phyloP scores from a whole-genome alignment of 2,113 vertebrate species.

The Podiceps cristatus region DNA sequence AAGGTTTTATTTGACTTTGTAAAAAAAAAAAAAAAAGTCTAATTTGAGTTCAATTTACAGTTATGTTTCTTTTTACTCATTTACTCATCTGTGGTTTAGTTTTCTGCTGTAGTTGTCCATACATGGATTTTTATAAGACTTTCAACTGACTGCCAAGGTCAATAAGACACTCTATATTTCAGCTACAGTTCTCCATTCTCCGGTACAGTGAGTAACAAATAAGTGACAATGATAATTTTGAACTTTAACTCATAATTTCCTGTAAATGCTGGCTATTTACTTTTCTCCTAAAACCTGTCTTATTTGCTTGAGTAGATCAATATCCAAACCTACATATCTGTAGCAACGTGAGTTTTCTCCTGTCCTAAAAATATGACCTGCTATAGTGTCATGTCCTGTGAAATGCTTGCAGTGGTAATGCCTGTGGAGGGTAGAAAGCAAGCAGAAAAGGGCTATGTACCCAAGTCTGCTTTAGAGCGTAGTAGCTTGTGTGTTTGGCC shows the following conservation, averaged over 20 bases:
- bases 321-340: background rate
- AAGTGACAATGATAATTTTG: background rate
- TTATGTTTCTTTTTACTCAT: background rate
- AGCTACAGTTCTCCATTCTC: background rate
- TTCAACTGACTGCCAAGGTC: background rate
- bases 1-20: background rate
- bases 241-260: conserved; percentile 8
- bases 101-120: background rate
- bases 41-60: background rate
- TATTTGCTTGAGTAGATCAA: background rate
- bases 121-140: background rate
- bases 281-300: background rate
- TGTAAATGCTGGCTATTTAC: background rate
- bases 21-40: background rate
- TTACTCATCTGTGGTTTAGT: background rate
- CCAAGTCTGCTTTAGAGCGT: background rate
- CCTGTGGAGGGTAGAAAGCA: background rate
- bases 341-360: background rate
- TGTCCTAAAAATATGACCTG: background rate
- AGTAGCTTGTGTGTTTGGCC: background rate
- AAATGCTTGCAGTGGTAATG: background rate
- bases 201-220: background rate
- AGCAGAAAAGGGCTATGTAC: background rate
- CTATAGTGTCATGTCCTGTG: background rate
- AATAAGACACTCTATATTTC: background rate